Base-by-base conservation (phyloP, 2,888 invertebrate genomes). In the Actias luna region DNA sequence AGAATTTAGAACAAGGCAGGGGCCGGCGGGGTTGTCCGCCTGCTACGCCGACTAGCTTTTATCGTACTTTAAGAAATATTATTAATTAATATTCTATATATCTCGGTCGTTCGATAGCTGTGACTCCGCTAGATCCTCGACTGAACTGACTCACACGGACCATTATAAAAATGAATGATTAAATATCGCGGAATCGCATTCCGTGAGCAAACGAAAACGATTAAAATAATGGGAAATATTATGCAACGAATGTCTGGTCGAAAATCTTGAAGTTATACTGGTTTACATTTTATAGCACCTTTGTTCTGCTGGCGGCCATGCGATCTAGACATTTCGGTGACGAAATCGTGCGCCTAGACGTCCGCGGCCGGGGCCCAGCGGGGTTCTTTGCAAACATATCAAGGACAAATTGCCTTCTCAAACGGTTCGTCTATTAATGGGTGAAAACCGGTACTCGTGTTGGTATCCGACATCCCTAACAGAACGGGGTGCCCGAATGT, bases 1-100 rank as follows among this genome's bases (percentile, higher is more conserved):
- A 63, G 59, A 63, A 59, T 52, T 63, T 59, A 58, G 55, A 59
- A 63, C 59, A 63, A 59, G 52, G 59, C 59, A 18, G 59, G 52
- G 39, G 63, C 52, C 63, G 52, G 52, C 52, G 52, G 52, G 52
- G 52, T 52, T 12, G 14, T 29, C 52, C 29, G 52, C 52, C 4
- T 12, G 8, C 27, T 52, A 5, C 52, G 16, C 8, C 16, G 27
- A 52, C 46, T 46, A 22, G 22, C 46, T 46, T 46, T n/a, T 14
- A 22, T 22, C 18, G 18, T 46, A 46, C 42, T 46, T 46, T 46
- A 46, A 22, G 22, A 46, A 46, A 46, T 22, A 46, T 18, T 18
- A 22, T 22, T 7, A n/a, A 42, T 42, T 7, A 18, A 42, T 42
- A 16, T 36, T 36, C 16, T 36, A 42, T 18, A 42, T 16, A n/a